Conservation (phyloP, 2,888 invertebrate species). For the Eristalis intricaria region DNA sequence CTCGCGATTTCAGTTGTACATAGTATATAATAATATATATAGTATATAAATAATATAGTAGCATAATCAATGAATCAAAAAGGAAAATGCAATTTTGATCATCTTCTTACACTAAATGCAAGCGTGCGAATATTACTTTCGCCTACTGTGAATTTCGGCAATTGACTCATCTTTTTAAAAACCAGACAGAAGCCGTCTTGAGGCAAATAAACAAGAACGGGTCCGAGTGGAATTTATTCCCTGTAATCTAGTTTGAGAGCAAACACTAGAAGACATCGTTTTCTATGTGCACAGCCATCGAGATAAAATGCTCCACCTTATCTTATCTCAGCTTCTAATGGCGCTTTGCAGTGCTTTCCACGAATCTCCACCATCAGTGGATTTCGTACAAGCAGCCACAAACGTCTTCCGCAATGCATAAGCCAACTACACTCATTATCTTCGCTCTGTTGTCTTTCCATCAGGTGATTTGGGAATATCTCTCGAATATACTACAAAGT, state of each 20-base stretch:
- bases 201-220: background rate
- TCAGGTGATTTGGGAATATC: slow-evolving; percentile 3
- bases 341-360: background rate
- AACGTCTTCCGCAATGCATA: background rate
- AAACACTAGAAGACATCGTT: background rate
- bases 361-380: background rate
- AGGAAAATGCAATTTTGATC: too few relatives aligned
- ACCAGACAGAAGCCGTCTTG: background rate
- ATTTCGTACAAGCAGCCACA: background rate
- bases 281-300: background rate
- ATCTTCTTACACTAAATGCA: too few relatives aligned
- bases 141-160: background rate
- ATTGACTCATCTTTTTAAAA: background rate
- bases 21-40: too few relatives aligned
- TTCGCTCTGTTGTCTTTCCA: slow-evolving; percentile 2
- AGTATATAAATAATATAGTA: too few relatives aligned
- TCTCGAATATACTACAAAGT: background rate
- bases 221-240: background rate
- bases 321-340: background rate
- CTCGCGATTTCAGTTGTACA: too few relatives aligned
- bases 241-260: background rate
- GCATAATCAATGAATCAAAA: too few relatives aligned
- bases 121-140: background rate
- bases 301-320: background rate
- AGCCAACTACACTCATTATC: background rate